Conservation (phyloP, 2,113 vertebrate species). For the Amphiprion ocellaris region DNA sequence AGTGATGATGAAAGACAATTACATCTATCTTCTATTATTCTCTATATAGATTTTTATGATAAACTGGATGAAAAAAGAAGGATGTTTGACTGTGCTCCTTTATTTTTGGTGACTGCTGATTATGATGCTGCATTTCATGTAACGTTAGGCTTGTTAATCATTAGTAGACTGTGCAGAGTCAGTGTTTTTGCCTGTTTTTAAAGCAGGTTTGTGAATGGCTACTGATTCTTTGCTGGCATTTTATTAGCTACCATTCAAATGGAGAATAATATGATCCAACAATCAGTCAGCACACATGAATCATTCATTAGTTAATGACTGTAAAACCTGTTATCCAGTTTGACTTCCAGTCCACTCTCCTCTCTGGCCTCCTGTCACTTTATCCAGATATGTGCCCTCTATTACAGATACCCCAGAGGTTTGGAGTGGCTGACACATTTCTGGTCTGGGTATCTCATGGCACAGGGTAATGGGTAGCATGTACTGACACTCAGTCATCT, state of each 20-base stretch:
- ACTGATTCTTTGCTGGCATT: not conserved
- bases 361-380: not conserved
- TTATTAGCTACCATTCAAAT: not conserved
- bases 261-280: no score
- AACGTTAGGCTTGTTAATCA: no score
- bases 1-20: no score
- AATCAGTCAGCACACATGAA: not conserved
- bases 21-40: no score
- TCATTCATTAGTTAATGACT: not conserved
- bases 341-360: not conserved
- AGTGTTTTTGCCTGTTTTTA: no score
- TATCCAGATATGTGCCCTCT: slow-evolving; percentile 2
- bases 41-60: no score
- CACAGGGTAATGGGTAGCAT: slow-evolving; percentile 43
- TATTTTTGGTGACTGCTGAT: no score
- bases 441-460: slow-evolving; percentile 45
- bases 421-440: slow-evolving; percentile 52
- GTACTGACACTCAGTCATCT: not conserved
- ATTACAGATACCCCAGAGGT: slow-evolving; percentile 20
- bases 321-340: not conserved
- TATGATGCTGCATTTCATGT: no score
- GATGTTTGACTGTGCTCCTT: no score
- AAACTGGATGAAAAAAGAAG: no score
- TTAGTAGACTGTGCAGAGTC: no score
- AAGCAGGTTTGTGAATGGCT: no score